Evolutionary conservation across 2,888 invertebrate species (phyloP).

Genomic region (Sisyra terminalis): DNA sequence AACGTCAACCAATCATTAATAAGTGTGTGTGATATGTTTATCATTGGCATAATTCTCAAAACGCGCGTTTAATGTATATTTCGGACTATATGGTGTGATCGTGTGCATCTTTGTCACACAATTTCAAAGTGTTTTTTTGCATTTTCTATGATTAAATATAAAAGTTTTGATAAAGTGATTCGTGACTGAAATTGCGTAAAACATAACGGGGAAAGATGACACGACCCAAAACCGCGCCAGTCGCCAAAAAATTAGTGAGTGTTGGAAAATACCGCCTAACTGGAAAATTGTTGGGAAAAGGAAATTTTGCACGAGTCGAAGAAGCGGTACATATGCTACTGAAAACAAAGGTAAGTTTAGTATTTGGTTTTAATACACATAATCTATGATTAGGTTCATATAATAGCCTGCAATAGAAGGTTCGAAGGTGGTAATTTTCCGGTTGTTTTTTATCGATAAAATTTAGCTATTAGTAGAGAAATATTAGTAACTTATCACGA

Average conservation of each 20-base stretch:
- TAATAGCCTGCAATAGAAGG: no score
- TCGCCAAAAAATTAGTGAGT: conserved; percentile 29
- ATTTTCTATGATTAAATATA: no score
- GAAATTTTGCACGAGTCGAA: conserved; percentile 60
- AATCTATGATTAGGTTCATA: no score
- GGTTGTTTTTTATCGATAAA: no score
- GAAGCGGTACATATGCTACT: conserved; percentile 52
- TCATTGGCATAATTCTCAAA: neutral
- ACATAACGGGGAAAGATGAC: conserved; percentile 1
- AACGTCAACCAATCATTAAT: no score
- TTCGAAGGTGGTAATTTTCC: no score
- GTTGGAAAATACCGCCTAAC: conserved; percentile 58
- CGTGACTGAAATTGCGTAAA: neutral
- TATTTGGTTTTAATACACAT: no score
- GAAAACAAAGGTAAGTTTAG: conserved; percentile 41
- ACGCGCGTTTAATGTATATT: neutral
- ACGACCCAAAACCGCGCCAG: conserved; percentile 14
- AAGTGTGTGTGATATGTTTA: no score
- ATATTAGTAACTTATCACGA: no score
- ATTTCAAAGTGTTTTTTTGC: neutral
- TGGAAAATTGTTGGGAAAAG: conserved; percentile 52
- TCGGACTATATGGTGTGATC: neutral
- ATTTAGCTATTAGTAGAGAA: no score
- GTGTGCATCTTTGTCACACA: neutral
- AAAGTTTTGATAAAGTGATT: no score